Percentiles rank a stretch among this genome's conserved stretches.
phyloP scores from a whole-genome alignment of 2,888 invertebrate genomes.

The Catocala nupta region DNA sequence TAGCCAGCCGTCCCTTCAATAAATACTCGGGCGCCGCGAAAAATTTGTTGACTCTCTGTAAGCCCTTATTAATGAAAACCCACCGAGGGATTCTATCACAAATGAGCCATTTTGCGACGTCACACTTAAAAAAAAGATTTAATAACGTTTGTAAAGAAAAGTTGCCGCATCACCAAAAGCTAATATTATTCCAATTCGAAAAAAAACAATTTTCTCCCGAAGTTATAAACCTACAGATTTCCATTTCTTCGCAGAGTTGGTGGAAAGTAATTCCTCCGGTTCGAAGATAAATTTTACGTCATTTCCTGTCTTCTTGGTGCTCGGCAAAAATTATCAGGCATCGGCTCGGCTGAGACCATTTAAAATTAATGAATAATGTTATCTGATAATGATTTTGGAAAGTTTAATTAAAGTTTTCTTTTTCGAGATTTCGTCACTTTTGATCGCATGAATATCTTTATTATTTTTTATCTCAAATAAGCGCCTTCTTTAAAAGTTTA shows the following conservation, averaged over 20 bases:
- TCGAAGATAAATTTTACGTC: slow-evolving; percentile 84
- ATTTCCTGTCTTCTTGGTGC: slow-evolving; percentile 80
- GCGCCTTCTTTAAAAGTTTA: slow-evolving; percentile 69
- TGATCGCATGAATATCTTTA: slow-evolving; percentile 81
- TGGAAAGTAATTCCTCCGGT: slow-evolving; percentile 82
- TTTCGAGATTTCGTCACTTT: slow-evolving; percentile 70
- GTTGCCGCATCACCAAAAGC: slow-evolving; percentile 72
- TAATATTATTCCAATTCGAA: slow-evolving; percentile 78
- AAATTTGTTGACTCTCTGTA: slow-evolving; percentile 68
- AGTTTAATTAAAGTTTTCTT: slow-evolving; percentile 86
- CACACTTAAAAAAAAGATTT: slow-evolving; percentile 60
- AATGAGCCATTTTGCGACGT: slow-evolving; percentile 54
- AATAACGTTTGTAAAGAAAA: slow-evolving; percentile 70
- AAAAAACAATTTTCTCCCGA: slow-evolving; percentile 79
- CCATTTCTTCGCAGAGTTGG: slow-evolving; percentile 80
- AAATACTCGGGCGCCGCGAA: slow-evolving; percentile 69
- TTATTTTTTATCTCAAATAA: slow-evolving; percentile 75
- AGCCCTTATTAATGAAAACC: slow-evolving; percentile 74
- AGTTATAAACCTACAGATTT: slow-evolving; percentile 84
- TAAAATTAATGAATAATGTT: slow-evolving; percentile 87
- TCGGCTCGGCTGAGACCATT: slow-evolving; percentile 79
- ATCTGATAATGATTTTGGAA: slow-evolving; percentile 84
- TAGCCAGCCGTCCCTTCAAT: slow-evolving; percentile 72
- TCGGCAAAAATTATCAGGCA: slow-evolving; percentile 83
- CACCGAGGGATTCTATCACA: slow-evolving; percentile 54